A percentile compares a stretch with the other conserved stretches of the same genome.
These are phyloP conservation scores for Xenops minutus DNA, from an alignment of 2,797 vertebrate genomes.

Conservation along the genomic window DNA sequence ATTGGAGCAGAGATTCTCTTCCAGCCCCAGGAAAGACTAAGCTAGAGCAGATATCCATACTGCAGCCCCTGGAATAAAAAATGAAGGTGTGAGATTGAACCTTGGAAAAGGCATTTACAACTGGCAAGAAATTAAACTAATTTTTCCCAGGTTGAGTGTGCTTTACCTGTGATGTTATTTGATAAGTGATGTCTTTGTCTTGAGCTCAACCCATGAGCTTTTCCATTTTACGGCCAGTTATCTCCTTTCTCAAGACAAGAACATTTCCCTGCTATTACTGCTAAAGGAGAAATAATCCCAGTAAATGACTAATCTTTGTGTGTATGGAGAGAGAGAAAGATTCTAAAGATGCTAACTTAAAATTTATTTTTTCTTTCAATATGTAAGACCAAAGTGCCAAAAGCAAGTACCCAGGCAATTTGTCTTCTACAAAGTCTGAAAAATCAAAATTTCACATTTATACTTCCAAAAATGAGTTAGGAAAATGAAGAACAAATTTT, in stretches of 20 bases:
- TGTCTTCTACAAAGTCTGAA: neutral
- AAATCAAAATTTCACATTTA: neutral
- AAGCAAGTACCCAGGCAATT: neutral
- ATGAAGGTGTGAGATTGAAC: neutral
- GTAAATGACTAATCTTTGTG: neutral
- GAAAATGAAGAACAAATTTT: neutral
- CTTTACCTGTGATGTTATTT: neutral
- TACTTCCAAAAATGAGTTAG: neutral
- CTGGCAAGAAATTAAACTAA: neutral
- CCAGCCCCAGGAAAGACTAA: accelerated
- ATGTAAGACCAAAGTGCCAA: neutral
- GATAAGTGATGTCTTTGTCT: neutral
- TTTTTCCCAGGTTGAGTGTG: neutral
- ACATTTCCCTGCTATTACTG: accelerated
- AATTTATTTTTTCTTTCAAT: neutral
- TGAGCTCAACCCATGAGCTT: accelerated
- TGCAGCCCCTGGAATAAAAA: neutral
- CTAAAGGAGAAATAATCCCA: neutral
- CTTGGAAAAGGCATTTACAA: neutral
- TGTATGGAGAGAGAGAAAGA: neutral
- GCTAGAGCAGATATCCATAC: neutral
- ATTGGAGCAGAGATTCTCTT: neutral
- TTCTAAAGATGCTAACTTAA: neutral
- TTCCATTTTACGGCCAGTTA: neutral
- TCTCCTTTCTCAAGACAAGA: neutral